Evolutionary conservation across 1,140 invertebrate species (phyloP), one percentile per base, ranked within the genome.

Genomic region (Saccostrea echinata): DNA sequence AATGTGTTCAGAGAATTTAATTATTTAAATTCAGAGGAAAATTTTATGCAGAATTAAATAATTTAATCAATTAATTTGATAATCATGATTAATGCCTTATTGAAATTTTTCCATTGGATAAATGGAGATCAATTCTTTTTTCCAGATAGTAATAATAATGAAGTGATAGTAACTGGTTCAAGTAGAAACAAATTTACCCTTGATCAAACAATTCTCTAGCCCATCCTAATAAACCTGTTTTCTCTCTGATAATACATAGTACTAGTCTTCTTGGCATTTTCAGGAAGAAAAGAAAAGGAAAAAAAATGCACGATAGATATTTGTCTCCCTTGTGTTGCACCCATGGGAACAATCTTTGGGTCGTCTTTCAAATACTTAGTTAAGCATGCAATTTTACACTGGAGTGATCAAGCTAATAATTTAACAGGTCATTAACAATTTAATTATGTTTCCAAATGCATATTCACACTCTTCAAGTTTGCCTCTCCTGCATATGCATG

Each of bases 371-470:
- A 4, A 76, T 76, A 27, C 68, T 76, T 27, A 30, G 27, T 76
- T 76, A 30, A 18, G 27, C 68, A 12, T 33, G 68, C 24, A 76
- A 76, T 76, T 33, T 76, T 33, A 76, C 68, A 76, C 68, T 76
- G 8, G 11, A 33, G 11, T 76, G 27, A 33, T 76, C 24, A 76
- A 76, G 68, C 68, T 33, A 13, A 16, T 76, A 27, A 21, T 21
- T 64, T 30, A 76, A 76, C 27, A 30, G 24, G 24, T 16, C 43
- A 43, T 43, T 43, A 43, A 9, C 43, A 18, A n/a, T 64, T 64
- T 64, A 33, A 76, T 27, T 30, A 76, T 12, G 68, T 76, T 76
- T 76, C 64, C 24, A 71, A 27, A 71, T 71, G n/a, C 27, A 76
- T 76, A 30, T 76, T 27, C 68, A 30, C 11, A 33, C 21, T 21